Percentiles rank a stretch among this genome's conserved stretches.
Evolutionary conservation across 2,797 vertebrate genomes (phyloP).

Genomic region (Gymnodraco acuticeps): DNA sequence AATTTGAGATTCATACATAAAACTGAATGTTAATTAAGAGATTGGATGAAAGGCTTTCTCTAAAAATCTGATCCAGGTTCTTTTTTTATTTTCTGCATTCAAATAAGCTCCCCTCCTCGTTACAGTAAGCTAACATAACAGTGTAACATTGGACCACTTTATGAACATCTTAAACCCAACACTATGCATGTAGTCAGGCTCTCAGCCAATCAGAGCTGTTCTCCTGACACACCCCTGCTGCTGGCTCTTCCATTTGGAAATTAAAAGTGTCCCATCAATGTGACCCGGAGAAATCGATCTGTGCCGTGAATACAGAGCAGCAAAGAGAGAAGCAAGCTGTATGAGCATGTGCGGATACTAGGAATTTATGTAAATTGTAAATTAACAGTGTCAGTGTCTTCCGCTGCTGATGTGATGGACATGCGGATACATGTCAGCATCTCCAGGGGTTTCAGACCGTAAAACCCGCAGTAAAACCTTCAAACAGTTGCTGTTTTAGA

Average conservation of each 20-base stretch:
- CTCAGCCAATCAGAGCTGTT: conserved; percentile 10
- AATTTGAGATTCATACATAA: conserved; percentile 36
- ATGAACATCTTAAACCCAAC: conserved; percentile 7
- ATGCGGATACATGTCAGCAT: conserved; percentile 11
- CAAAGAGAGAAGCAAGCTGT: conserved; percentile 14
- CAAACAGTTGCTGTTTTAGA: neutral
- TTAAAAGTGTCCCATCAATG: conserved; percentile 75
- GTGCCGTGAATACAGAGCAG: conserved; percentile 59
- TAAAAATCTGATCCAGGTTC: neutral
- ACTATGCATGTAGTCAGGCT: conserved; percentile 9
- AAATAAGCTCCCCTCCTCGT: neutral
- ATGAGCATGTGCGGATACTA: neutral
- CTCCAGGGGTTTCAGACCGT: neutral
- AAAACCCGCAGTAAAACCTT: conserved; percentile 3
- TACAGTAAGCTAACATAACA: conserved; percentile 22
- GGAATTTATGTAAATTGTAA: conserved; percentile 39
- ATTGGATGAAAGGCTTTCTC: conserved; percentile 1
- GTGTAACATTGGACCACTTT: conserved; percentile 20
- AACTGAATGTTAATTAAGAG: conserved; percentile 31
- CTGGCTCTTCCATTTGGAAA: conserved; percentile 79
- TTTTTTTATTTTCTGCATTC: neutral
- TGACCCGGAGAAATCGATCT: conserved; percentile 66
- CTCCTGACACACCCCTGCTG: conserved; percentile 28
- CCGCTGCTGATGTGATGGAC: conserved; percentile 14
- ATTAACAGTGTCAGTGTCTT: conserved; percentile 22